Conservation (phyloP, 2,888 invertebrate genomes). For the Adelphocoris suturalis region DNA sequence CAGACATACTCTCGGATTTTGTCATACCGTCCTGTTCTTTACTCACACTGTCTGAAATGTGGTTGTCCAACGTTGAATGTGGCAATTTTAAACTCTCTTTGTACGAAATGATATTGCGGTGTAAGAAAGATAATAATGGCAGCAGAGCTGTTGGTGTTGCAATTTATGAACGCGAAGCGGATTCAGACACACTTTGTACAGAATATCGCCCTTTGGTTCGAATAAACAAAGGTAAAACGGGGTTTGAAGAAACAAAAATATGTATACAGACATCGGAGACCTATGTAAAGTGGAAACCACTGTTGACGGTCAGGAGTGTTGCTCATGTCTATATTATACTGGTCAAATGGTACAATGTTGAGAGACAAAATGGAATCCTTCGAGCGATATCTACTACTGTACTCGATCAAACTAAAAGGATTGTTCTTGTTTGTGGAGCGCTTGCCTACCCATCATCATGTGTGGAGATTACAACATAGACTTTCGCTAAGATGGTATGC, state of each 20-base stretch:
- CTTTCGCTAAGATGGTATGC: neutral
- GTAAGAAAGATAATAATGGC: too few species aligned
- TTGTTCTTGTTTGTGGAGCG: too few species aligned
- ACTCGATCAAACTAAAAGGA: too few species aligned
- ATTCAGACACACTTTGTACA: conserved; percentile 1
- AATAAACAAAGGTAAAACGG: neutral
- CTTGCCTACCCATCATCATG: conserved; percentile 19
- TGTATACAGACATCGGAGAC: neutral
- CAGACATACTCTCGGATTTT: neutral
- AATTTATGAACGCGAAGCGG: conserved; percentile 22
- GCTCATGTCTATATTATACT: conserved; percentile 11
- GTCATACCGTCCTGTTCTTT: neutral
- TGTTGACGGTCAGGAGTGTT: neutral
- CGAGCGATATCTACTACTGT: too few species aligned
- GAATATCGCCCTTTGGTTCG: conserved; percentile 31
- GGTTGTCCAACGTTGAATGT: neutral
- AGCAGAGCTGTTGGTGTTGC: neutral
- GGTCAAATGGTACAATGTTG: conserved; percentile 17
- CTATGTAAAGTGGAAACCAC: conserved; percentile 31
- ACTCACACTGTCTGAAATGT: neutral
- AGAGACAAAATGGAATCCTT: too few species aligned
- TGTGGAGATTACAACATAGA: conserved; percentile 22
- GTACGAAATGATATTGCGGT: too few species aligned
- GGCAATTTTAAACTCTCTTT: too few species aligned
- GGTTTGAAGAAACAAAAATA: conserved; percentile 7